A percentile compares a stretch with the other conserved stretches of the same genome.
Conservation (phyloP, 2,113 vertebrate genomes). For the Malurus alboscapulatus region DNA sequence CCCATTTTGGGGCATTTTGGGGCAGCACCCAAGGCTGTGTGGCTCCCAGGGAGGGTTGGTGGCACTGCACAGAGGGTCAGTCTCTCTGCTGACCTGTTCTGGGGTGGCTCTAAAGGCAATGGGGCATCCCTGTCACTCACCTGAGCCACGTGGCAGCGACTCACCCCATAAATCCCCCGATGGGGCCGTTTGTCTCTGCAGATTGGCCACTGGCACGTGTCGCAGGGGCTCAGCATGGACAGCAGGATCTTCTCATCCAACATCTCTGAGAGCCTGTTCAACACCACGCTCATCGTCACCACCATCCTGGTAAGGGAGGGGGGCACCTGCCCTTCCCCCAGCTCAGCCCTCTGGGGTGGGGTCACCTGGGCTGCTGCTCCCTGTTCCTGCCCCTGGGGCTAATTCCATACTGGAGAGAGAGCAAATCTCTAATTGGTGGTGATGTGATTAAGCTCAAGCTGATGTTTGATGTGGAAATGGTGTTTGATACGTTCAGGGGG, state of each 20-base stretch:
- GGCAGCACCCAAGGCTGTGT: not conserved
- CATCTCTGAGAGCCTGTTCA: constrained; percentile 92
- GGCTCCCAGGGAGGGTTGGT: not conserved
- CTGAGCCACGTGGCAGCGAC: constrained; percentile 8
- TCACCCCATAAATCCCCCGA: not conserved
- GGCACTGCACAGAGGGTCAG: not conserved
- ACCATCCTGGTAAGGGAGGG: constrained; percentile 92
- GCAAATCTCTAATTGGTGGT: constrained; percentile 15
- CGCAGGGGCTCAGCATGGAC: constrained; percentile 94
- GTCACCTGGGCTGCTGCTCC: not conserved
- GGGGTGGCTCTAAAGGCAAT: not conserved
- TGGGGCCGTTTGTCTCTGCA: constrained; percentile 68
- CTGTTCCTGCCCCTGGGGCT: not conserved
- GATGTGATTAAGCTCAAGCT: constrained; percentile 35
- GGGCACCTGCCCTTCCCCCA: constrained; percentile 16
- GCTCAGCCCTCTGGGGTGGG: not conserved
- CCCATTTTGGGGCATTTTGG: not conserved
- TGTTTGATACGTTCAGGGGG: constrained; percentile 32
- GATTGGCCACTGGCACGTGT: constrained; percentile 97
- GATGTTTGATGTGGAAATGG: constrained; percentile 64
- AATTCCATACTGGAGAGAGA: constrained; percentile 23
- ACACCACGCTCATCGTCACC: constrained; percentile 93
- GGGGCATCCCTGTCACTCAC: constrained; percentile 2
- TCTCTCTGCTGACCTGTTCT: not conserved
- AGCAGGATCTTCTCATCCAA: constrained; percentile 88